Percentiles rank a stretch among this genome's conserved stretches.
Evolutionary conservation across 1,140 invertebrate species (phyloP).

Genomic region (Bombus affinis): DNA sequence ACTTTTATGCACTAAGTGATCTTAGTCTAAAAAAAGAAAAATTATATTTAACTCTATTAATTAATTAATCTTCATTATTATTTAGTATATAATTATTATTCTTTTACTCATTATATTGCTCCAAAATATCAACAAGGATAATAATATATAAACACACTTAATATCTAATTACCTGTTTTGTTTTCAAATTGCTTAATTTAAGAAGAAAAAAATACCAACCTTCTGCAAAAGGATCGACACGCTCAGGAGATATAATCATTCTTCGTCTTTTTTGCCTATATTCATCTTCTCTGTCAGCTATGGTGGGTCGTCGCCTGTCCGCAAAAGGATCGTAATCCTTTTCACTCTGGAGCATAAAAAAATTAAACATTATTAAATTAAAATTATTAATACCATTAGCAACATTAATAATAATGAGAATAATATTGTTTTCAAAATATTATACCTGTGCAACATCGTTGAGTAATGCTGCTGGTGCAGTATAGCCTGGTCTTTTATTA

Average conservation of each 20-base stretch:
- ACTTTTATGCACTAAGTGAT: neutral
- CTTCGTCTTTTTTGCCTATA: conserved; percentile 94
- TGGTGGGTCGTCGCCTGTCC: conserved; percentile 93
- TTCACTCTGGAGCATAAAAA: conserved; percentile 86
- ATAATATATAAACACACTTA: conserved; percentile 36
- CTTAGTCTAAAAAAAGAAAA: no score
- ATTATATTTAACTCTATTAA: neutral
- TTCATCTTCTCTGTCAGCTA: conserved; percentile 98
- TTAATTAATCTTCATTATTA: neutral
- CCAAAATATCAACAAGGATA: conserved; percentile 36
- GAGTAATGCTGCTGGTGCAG: conserved; percentile 92
- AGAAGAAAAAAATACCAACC: conserved; percentile 86
- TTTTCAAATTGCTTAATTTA: conserved; percentile 45
- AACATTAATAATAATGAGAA: neutral
- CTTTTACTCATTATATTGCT: conserved; percentile 37
- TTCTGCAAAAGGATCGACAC: conserved; percentile 98
- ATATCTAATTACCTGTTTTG: conserved; percentile 43
- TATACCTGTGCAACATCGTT: conserved; percentile 94
- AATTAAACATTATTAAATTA: conserved; percentile 21
- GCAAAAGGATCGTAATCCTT: conserved; percentile 98
- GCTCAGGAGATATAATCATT: conserved; percentile 97
- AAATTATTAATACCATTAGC: neutral
- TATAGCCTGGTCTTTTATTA: conserved; percentile 89
- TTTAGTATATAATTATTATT: neutral
- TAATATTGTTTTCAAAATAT: conserved; percentile 4